Percentiles rank a stretch among this genome's conserved stretches.
Conservation (phyloP, 2,888 invertebrate genomes). For the Thereva nobilitata region DNA sequence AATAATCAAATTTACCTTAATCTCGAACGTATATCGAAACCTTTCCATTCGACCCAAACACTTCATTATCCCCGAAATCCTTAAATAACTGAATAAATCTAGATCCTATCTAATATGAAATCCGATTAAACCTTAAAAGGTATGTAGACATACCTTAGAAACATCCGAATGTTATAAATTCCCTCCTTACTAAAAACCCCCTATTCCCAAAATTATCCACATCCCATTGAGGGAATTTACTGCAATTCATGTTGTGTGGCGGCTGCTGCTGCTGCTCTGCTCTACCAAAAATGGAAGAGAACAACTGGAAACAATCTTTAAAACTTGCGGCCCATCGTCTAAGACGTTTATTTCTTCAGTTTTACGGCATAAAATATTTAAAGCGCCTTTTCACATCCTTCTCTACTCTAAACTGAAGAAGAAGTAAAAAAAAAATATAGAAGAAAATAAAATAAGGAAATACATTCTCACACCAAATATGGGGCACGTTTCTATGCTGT, state of each 20-base stretch:
- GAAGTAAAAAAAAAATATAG: too few relatives aligned
- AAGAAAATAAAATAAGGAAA: too few relatives aligned
- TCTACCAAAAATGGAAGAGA: slow-evolving; percentile 1
- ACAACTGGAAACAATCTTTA: slow-evolving; percentile 14
- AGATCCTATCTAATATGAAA: too few relatives aligned
- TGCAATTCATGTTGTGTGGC: slow-evolving; percentile 10
- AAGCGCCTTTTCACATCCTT: not conserved
- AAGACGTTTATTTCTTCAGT: slow-evolving; percentile 26
- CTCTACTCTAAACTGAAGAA: too few relatives aligned
- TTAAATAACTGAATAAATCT: too few relatives aligned
- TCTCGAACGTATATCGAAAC: too few relatives aligned
- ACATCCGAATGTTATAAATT: not conserved
- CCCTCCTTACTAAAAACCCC: not conserved
- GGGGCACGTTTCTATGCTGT: slow-evolving; percentile 22
- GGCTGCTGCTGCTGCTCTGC: too few relatives aligned
- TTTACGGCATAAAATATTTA: slow-evolving; percentile 35
- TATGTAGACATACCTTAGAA: too few relatives aligned
- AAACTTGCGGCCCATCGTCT: slow-evolving; percentile 8
- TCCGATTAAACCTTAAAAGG: too few relatives aligned
- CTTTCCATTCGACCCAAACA: too few relatives aligned
- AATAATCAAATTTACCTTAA: too few relatives aligned
- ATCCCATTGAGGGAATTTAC: slow-evolving; percentile 1
- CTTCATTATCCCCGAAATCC: too few relatives aligned
- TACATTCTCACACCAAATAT: not conserved
- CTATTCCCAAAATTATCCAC: slow-evolving; percentile 1